Evolutionary conservation across 2,113 vertebrate genomes (phyloP).

Genomic region (Ammodytes marinus): DNA sequence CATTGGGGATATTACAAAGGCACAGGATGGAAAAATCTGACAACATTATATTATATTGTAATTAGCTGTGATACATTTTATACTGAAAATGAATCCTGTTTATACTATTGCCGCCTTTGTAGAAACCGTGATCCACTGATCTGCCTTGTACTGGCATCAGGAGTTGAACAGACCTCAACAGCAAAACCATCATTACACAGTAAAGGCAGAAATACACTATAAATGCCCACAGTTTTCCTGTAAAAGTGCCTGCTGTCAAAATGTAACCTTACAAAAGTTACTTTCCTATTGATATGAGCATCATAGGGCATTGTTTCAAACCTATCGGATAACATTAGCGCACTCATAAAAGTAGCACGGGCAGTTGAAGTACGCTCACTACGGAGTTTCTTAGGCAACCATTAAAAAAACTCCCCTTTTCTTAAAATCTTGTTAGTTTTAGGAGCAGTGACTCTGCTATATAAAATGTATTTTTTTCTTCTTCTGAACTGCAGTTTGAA

Average conservation of each 20-base stretch:
- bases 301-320: neutral
- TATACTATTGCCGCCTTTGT: neutral
- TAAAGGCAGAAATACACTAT: neutral
- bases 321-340: neutral
- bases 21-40: neutral
- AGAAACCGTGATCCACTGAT: neutral
- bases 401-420: neutral
- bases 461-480: conserved; percentile 22
- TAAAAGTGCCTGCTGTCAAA: neutral
- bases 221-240: neutral
- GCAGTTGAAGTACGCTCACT: neutral
- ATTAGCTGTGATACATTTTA: neutral
- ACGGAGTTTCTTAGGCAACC: conserved; percentile 29
- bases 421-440: conserved; percentile 9
- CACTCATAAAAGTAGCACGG: neutral
- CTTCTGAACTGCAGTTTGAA: conserved; percentile 18
- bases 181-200: neutral
- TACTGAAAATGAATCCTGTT: neutral
- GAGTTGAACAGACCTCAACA: neutral
- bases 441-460: neutral
- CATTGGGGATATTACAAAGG: neutral
- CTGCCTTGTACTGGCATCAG: neutral
- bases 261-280: neutral
- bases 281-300: neutral
- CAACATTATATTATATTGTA: neutral